These are phyloP conservation scores for Sarcophaga variegata DNA, from an alignment of 2,888 invertebrate species.

Conservation along the genomic window DNA sequence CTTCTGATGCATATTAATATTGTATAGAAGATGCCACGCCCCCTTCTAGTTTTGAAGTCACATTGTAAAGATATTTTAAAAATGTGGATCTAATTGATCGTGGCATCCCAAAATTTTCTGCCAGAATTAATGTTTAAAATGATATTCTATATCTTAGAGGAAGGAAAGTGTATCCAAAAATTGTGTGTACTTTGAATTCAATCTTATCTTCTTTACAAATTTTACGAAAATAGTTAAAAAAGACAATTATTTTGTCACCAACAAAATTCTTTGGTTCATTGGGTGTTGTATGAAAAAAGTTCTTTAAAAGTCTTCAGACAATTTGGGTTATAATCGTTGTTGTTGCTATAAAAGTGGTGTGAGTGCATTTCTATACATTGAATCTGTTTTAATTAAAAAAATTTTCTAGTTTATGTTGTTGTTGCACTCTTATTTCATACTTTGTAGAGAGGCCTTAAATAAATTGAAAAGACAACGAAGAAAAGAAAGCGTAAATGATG, in stretches of 20 bases:
- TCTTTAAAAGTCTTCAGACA: background rate
- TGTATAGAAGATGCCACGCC: too few relatives aligned
- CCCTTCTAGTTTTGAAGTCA: too few relatives aligned
- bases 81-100: too few relatives aligned
- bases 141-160: too few relatives aligned
- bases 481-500: conserved; percentile 20
- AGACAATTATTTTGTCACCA: background rate
- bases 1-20: too few relatives aligned
- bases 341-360: background rate
- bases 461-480: background rate
- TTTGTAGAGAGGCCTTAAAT: background rate
- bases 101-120: too few relatives aligned
- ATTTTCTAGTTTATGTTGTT: background rate
- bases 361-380: conserved; percentile 9
- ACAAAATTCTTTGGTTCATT: too few relatives aligned
- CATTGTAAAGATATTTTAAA: too few relatives aligned
- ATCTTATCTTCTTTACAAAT: background rate
- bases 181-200: too few relatives aligned
- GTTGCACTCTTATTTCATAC: background rate
- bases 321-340: background rate
- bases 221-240: background rate
- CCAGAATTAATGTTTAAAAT: too few relatives aligned
- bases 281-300: too few relatives aligned
- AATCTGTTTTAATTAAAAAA: conserved; percentile 25
- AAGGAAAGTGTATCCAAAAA: too few relatives aligned